Conservation (phyloP, 2,797 vertebrate species). For the Falco biarmicus region DNA sequence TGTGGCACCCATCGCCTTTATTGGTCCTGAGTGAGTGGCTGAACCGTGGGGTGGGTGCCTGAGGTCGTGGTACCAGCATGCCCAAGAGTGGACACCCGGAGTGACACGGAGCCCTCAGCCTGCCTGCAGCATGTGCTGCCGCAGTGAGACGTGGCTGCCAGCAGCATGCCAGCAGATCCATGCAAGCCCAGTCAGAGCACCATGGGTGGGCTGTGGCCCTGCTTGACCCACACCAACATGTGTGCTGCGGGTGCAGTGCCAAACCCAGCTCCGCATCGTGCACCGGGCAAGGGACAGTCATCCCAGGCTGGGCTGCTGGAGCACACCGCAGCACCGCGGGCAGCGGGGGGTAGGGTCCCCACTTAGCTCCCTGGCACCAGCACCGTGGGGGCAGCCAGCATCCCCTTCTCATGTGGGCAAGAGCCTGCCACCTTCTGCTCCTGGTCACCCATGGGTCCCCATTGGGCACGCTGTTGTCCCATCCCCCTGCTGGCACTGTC, state of each 20-base stretch:
- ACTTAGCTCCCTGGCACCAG: accelerated
- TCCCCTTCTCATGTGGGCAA: accelerated
- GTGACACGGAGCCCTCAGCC: accelerated
- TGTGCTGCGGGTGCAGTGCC: background rate
- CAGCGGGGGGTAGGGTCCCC: background rate
- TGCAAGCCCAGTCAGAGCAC: background rate
- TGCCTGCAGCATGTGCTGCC: background rate
- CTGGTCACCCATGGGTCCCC: accelerated
- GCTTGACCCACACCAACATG: background rate
- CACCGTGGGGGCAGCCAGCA: background rate
- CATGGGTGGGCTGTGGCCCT: background rate
- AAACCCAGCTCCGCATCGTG: background rate
- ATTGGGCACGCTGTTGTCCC: background rate
- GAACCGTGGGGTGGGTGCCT: background rate
- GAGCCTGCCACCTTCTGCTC: accelerated
- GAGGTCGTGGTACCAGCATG: background rate
- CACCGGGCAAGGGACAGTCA: background rate
- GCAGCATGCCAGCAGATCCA: background rate
- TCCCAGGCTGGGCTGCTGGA: background rate
- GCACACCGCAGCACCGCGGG: accelerated
- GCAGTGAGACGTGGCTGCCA: background rate
- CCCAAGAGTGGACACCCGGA: background rate
- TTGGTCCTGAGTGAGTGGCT: accelerated
- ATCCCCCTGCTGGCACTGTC: background rate
- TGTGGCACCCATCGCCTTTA: background rate